These are phyloP conservation scores for Syrmaticus mikado DNA, from an alignment of 2,113 vertebrate species.

Conservation along the genomic window DNA sequence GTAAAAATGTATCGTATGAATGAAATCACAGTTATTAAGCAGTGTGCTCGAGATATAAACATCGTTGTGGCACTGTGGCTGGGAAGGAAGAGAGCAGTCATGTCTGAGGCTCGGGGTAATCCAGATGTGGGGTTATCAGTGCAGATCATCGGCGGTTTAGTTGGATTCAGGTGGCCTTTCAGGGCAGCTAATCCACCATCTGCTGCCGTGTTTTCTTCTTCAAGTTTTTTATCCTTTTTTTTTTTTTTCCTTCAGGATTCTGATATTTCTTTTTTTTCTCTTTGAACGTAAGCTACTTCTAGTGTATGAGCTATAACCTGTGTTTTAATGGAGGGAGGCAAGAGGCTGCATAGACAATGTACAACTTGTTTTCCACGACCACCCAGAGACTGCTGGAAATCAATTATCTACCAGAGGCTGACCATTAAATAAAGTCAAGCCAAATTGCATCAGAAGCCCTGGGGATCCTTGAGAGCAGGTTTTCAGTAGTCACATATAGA, in stretches of 20 bases:
- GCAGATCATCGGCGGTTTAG: background rate
- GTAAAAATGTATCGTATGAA: conserved; percentile 33
- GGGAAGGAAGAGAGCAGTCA: conserved; percentile 9
- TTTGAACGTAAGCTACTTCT: background rate
- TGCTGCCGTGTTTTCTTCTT: background rate
- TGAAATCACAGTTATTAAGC: conserved; percentile 19
- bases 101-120: rapidly evolving
- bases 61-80: background rate
- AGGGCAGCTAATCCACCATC: background rate
- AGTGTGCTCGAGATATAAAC: background rate
- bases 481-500: background rate
- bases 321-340: background rate
- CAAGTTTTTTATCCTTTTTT: background rate
- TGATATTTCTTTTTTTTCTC: background rate
- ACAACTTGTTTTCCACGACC: background rate
- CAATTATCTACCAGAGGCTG: background rate
- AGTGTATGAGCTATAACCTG: background rate
- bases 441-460: background rate
- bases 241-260: background rate
- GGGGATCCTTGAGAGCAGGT: background rate
- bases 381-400: conserved; percentile 13
- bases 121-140: background rate
- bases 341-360: background rate
- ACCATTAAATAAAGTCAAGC: background rate
- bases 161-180: background rate